A percentile compares a stretch with the other conserved stretches of the same genome.
phyloP scores from a whole-genome alignment of 2,888 invertebrate species.

The Dexiosoma caninum region DNA sequence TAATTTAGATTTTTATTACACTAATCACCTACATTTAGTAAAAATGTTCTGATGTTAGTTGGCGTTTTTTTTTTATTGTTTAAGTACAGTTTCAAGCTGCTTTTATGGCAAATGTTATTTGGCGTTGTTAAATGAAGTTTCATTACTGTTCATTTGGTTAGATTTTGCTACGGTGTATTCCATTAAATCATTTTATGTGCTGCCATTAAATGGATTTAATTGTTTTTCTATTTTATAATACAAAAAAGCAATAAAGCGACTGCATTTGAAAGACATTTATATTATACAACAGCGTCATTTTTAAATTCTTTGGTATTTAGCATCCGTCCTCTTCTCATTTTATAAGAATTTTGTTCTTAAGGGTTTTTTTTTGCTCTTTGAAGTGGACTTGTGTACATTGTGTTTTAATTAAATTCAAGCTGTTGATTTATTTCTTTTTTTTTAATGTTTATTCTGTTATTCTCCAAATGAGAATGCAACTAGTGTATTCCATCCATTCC shows the following conservation, averaged over 20 bases:
- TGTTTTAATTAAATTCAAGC: slow-evolving; percentile 14
- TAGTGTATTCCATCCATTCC: slow-evolving; percentile 20
- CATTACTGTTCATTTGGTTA: slow-evolving; percentile 35
- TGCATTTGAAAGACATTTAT: neutral
- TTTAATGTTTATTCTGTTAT: neutral
- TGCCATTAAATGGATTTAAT: slow-evolving; percentile 48
- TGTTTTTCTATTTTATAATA: slow-evolving; percentile 29
- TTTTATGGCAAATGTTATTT: neutral
- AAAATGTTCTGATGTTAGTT: slow-evolving; percentile 46
- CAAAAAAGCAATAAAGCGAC: neutral
- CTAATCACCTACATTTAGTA: slow-evolving; percentile 54
- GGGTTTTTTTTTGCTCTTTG: slow-evolving; percentile 10
- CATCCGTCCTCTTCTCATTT: no score
- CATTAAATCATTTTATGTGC: slow-evolving; percentile 38
- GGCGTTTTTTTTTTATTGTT: neutral
- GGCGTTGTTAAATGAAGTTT: slow-evolving; percentile 15
- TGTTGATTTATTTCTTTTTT: slow-evolving; percentile 44
- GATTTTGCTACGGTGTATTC: slow-evolving; percentile 29
- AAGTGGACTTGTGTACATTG: neutral
- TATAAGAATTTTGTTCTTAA: neutral
- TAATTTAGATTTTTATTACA: slow-evolving; percentile 57
- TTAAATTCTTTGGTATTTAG: no score
- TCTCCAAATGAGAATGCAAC: neutral
- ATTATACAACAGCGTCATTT: no score
- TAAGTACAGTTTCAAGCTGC: neutral